phyloP scores from a whole-genome alignment of 2,797 vertebrate genomes.

The Halcyon leucocephala region DNA sequence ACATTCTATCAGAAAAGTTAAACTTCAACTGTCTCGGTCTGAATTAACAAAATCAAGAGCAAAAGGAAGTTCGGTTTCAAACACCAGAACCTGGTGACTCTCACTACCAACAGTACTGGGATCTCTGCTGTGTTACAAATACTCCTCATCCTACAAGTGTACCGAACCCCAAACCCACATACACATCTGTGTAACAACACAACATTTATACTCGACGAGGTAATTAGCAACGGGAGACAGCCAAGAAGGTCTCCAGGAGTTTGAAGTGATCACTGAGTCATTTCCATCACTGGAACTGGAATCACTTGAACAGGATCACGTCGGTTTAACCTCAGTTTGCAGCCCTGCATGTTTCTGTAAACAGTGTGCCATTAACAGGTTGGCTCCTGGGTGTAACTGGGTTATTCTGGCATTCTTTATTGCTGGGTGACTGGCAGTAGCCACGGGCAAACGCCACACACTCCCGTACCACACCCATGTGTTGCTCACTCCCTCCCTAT shows the following conservation, averaged over 20 bases:
- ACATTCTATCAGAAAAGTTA: background rate
- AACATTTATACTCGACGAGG: background rate
- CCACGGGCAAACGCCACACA: background rate
- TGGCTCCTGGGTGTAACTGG: background rate
- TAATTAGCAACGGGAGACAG: background rate
- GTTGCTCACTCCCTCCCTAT: background rate
- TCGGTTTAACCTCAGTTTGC: background rate
- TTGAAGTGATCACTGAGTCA: background rate
- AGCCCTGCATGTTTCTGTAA: background rate
- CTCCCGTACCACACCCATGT: background rate
- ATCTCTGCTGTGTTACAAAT: background rate
- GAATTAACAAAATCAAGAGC: background rate
- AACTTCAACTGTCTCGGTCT: too few relatives aligned
- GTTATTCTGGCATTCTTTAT: background rate
- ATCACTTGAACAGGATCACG: background rate
- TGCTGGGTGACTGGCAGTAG: background rate
- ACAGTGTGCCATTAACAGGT: background rate
- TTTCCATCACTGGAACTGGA: background rate
- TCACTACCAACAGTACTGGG: background rate
- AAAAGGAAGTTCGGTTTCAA: background rate
- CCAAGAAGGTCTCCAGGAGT: background rate
- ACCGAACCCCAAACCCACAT: fast-evolving
- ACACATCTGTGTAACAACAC: background rate
- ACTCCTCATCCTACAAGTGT: background rate
- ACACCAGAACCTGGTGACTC: background rate